These are phyloP conservation scores for Papilio polyxenes DNA, from an alignment of 1,140 invertebrate species.

Conservation along the genomic window DNA sequence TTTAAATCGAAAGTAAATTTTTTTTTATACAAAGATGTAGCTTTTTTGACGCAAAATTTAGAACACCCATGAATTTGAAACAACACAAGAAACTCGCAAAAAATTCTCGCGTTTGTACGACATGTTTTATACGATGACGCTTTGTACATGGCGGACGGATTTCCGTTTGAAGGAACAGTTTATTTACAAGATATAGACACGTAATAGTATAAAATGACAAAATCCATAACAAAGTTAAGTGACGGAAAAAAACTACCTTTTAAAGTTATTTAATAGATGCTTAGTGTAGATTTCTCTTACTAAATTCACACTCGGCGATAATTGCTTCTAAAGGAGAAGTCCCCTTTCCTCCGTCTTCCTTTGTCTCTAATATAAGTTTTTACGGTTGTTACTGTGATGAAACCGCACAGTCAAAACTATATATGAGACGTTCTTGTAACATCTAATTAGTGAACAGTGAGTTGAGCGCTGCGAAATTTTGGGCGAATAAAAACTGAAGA, in stretches of 20 bases:
- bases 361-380: no score
- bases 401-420: neutral
- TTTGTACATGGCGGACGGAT: constrained; percentile 25
- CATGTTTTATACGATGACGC: constrained; percentile 29
- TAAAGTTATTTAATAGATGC: neutral
- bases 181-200: neutral
- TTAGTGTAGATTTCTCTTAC: neutral
- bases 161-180: constrained; percentile 22
- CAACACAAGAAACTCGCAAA: neutral
- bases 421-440: neutral
- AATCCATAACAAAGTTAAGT: neutral
- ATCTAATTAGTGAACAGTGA: neutral
- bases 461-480: constrained; percentile 6
- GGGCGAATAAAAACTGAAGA: constrained; percentile 11
- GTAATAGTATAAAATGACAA: neutral
- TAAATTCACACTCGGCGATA: neutral
- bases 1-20: constrained; percentile 5
- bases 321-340: neutral
- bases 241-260: neutral
- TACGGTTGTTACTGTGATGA: neutral
- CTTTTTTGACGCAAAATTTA: neutral
- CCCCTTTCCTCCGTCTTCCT: no score
- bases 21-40: neutral
- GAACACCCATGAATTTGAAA: constrained; percentile 2
- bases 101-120: neutral